phyloP scores from a whole-genome alignment of 2,113 vertebrate genomes.

The Rhinichthys klamathensis region DNA sequence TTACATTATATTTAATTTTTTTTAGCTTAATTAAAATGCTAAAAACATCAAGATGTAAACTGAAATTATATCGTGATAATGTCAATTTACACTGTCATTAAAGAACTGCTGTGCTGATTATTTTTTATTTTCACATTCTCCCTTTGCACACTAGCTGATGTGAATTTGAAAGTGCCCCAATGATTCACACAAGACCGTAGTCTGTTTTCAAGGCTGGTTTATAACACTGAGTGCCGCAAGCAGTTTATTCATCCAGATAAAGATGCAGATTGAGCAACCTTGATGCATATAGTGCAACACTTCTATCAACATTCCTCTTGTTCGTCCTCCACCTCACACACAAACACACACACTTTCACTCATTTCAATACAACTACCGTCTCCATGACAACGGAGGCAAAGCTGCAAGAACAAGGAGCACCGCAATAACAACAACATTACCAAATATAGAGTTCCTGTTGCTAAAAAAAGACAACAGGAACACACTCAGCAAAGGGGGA shows the following conservation, averaged over 20 bases:
- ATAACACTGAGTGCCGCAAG: neutral
- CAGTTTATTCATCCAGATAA: constrained; percentile 14
- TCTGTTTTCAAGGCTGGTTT: neutral
- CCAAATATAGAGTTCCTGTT: constrained; percentile 48
- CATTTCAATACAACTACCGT: constrained; percentile 33
- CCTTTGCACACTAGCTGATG: neutral
- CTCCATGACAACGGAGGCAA: constrained; percentile 48
- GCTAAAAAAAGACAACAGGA: constrained; percentile 9
- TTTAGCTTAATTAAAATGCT: neutral
- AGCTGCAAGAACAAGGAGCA: constrained; percentile 41
- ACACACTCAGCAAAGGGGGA: constrained; percentile 29
- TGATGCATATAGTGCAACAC: neutral
- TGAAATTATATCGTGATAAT: neutral
- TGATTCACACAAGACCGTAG: neutral
- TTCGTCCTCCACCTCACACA: neutral
- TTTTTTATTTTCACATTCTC: neutral
- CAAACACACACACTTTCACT: constrained; percentile 36
- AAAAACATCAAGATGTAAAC: neutral
- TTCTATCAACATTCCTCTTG: constrained; percentile 8
- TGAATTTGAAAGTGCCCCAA: neutral
- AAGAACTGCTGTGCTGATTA: neutral
- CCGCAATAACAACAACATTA: constrained; percentile 52
- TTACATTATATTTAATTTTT: neutral
- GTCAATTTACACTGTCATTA: neutral
- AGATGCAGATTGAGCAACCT: constrained; percentile 25